These are phyloP conservation scores for Formicarius rufipectus DNA, from an alignment of 2,113 vertebrate genomes.

Conservation along the genomic window DNA sequence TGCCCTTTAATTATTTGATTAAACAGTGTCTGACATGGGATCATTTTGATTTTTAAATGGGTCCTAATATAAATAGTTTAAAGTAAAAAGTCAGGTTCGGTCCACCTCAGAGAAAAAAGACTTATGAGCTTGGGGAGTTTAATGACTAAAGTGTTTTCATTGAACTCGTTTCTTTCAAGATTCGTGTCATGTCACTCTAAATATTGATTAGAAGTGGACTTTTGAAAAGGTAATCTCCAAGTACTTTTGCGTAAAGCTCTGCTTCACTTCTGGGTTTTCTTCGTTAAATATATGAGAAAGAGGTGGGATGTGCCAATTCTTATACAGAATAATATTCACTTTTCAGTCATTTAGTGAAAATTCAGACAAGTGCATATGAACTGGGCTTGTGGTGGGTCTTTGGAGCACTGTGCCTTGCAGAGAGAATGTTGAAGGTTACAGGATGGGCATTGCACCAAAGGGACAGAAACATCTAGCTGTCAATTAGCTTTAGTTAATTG, in stretches of 20 bases:
- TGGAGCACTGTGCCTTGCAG: not conserved
- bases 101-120: not conserved
- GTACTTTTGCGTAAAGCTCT: not conserved
- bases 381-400: not conserved
- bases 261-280: not conserved
- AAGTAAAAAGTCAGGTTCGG: not conserved
- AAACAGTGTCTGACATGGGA: not conserved
- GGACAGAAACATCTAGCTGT: not conserved
- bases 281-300: not conserved
- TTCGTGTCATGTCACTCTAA: not conserved
- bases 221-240: not conserved
- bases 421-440: not conserved
- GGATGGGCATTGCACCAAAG: not conserved
- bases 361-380: rapidly evolving
- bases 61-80: not conserved
- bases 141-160: not conserved
- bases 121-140: not conserved
- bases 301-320: not conserved
- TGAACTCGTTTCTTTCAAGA: not conserved
- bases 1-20: not conserved
- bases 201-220: not conserved
- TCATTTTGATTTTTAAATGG: not conserved
- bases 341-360: not conserved
- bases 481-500: not conserved
- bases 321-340: not conserved